phyloP scores from a whole-genome alignment of 2,888 invertebrate species.

The Drosophila subsilvestris region DNA sequence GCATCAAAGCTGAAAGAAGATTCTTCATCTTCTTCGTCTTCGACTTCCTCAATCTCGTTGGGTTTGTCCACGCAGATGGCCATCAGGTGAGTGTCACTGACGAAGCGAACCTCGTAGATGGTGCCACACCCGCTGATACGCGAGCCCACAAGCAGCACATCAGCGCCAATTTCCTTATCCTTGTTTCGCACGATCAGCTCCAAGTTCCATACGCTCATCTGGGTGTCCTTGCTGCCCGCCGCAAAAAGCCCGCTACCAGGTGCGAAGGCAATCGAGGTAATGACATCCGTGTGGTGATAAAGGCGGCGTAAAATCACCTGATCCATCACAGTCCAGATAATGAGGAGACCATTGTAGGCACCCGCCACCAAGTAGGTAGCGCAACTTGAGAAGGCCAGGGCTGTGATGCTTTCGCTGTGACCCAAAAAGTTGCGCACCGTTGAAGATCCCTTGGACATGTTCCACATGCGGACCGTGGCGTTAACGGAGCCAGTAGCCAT shows the following conservation, averaged over 20 bases:
- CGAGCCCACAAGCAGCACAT: not conserved
- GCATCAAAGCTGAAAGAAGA: too few relatives aligned
- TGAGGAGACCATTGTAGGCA: not conserved
- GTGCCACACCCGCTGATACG: not conserved
- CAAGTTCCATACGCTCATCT: not conserved
- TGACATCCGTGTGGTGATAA: not conserved
- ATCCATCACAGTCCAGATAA: not conserved
- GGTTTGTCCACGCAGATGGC: not conserved
- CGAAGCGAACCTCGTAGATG: not conserved
- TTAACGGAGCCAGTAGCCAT: not conserved
- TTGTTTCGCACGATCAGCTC: not conserved
- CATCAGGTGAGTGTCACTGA: not conserved
- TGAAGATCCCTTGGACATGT: not conserved
- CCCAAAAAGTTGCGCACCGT: not conserved
- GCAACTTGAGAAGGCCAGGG: not conserved
- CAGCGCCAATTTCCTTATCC: fast-evolving
- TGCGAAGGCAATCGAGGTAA: not conserved
- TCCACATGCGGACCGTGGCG: not conserved
- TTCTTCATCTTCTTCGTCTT: not conserved
- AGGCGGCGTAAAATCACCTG: not conserved
- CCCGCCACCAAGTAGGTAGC: not conserved
- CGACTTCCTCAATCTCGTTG: not conserved
- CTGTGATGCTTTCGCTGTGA: not conserved
- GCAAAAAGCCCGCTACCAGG: not conserved
- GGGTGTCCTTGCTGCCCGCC: not conserved